Evolutionary conservation across 2,113 vertebrate genomes (phyloP).

Genomic region (Phalacrocorax carbo): DNA sequence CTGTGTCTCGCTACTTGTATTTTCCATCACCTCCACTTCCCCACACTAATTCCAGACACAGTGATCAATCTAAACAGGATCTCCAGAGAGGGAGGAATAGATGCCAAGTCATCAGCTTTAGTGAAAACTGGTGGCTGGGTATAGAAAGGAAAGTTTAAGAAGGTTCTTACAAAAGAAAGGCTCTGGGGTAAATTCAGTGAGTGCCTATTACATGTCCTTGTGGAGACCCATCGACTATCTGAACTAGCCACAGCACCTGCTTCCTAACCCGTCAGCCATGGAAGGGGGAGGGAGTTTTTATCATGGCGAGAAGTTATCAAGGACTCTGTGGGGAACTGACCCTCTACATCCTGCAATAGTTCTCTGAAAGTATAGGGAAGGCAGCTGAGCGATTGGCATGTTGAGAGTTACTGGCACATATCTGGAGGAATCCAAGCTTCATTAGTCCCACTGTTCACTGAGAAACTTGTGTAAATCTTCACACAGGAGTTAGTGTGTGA

Average conservation of each 20-base stretch:
- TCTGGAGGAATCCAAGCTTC: neutral
- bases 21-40: neutral
- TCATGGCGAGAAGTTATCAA: neutral
- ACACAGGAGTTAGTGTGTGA: rapidly evolving
- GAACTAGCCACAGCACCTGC: neutral
- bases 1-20: neutral
- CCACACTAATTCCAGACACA: neutral
- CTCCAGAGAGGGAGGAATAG: neutral
- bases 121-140: neutral
- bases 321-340: neutral
- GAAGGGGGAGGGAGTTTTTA: neutral
- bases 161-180: neutral
- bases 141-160: neutral
- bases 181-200: neutral
- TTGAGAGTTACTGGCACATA: neutral
- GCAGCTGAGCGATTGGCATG: neutral
- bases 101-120: neutral
- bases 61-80: neutral
- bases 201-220: rapidly evolving
- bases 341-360: neutral
- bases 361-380: neutral
- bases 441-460: neutral
- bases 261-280: neutral
- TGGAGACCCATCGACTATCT: neutral
- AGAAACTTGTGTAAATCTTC: neutral